Percentiles rank a stretch among this genome's conserved stretches.
Conservation (phyloP, 2,797 vertebrate genomes). For the Cyprinodon diabolis region DNA sequence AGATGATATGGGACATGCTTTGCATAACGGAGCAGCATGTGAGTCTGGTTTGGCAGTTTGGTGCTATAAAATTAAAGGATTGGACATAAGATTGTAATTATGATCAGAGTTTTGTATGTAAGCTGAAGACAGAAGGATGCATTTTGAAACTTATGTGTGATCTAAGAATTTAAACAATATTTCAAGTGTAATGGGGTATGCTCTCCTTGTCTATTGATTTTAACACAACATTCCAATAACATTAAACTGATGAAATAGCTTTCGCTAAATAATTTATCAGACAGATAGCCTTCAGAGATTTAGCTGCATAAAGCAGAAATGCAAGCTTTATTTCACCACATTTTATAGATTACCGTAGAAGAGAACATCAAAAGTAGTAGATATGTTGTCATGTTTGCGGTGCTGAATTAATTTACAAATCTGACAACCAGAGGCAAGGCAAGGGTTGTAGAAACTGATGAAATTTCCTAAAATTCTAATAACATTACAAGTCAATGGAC, state of each 20-base stretch:
- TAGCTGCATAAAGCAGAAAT: neutral
- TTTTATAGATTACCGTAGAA: neutral
- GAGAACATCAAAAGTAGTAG: neutral
- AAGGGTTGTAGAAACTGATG: too few relatives aligned
- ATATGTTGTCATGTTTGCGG: neutral
- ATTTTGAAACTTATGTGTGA: neutral
- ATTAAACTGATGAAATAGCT: neutral
- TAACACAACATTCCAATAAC: neutral
- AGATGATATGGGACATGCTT: constrained; percentile 20
- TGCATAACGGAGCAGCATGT: constrained; percentile 32
- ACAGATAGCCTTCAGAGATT: neutral
- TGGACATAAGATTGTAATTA: constrained; percentile 24
- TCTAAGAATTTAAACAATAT: neutral
- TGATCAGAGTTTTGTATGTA: constrained; percentile 17
- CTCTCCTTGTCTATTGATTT: neutral
- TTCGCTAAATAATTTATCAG: neutral
- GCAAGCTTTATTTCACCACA: neutral
- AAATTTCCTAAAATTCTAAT: neutral
- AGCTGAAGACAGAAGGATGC: constrained; percentile 3
- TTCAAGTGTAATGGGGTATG: neutral
- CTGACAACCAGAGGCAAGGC: neutral
- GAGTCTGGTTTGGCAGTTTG: constrained; percentile 17
- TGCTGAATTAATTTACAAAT: neutral
- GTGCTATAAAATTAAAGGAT: constrained; percentile 40
- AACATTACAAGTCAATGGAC: neutral